These are phyloP conservation scores for Melieria crassipennis DNA, from an alignment of 2,888 invertebrate genomes.

Conservation along the genomic window DNA sequence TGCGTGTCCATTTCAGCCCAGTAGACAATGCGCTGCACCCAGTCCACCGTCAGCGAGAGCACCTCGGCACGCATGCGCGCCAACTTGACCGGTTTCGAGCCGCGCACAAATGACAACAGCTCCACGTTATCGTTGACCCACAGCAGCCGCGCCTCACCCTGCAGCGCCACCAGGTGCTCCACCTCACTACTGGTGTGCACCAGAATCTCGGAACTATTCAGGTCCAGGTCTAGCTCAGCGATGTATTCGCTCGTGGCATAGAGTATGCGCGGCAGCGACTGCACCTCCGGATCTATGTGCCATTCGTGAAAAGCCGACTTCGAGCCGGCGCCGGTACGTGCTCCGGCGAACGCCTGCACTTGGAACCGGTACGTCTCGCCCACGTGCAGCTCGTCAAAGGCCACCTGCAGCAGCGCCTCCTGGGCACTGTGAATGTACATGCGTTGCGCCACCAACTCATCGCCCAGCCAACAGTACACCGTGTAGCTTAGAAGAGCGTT, in stretches of 20 bases:
- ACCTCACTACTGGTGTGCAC: constrained; percentile 74
- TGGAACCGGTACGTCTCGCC: constrained; percentile 76
- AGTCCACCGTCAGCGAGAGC: constrained; percentile 81
- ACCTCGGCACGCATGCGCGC: constrained; percentile 70
- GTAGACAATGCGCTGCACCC: constrained; percentile 86
- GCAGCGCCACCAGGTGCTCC: constrained; percentile 73
- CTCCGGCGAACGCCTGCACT: constrained; percentile 82
- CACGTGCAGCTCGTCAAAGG: constrained; percentile 69
- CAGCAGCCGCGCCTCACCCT: constrained; percentile 77
- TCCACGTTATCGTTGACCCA: constrained; percentile 77
- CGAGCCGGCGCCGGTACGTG: constrained; percentile 73
- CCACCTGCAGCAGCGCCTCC: constrained; percentile 65
- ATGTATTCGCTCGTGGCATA: constrained; percentile 79
- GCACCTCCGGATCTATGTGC: constrained; percentile 74
- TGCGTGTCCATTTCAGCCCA: constrained; percentile 75
- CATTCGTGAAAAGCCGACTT: constrained; percentile 72
- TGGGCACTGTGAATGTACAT: constrained; percentile 62
- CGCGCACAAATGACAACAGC: constrained; percentile 57
- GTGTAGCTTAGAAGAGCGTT: constrained; percentile 74
- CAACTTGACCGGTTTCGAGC: constrained; percentile 67
- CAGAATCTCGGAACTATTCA: constrained; percentile 71
- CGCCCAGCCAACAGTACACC: constrained; percentile 71
- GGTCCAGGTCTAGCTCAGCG: constrained; percentile 80
- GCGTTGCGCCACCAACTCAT: constrained; percentile 47
- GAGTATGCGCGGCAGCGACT: constrained; percentile 83